phyloP scores from a whole-genome alignment of 2,888 invertebrate genomes.

The Ischnus inquisitorius region DNA sequence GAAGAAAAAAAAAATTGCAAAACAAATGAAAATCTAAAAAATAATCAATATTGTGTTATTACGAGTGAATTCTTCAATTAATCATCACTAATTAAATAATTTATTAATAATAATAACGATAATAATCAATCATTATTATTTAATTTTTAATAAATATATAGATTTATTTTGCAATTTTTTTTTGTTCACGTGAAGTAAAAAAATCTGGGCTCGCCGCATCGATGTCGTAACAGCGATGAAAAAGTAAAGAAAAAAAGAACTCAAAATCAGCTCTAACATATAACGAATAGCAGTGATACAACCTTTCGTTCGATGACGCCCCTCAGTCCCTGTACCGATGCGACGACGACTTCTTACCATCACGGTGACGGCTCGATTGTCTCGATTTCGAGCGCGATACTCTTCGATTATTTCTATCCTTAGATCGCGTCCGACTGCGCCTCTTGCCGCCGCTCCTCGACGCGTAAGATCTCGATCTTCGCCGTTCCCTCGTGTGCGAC shows the following conservation, averaged over 20 bases:
- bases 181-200: not conserved
- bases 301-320: constrained; percentile 71
- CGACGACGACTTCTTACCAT: constrained; percentile 83
- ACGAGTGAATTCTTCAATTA: no score
- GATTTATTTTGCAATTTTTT: no score
- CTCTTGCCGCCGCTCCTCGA: constrained; percentile 72
- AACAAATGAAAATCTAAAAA: no score
- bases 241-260: constrained; percentile 22
- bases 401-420: constrained; percentile 74
- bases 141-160: no score
- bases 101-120: no score
- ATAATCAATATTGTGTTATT: no score
- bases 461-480: constrained; percentile 79
- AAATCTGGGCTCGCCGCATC: not conserved
- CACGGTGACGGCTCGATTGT: constrained; percentile 79
- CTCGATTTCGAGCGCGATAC: constrained; percentile 79
- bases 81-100: no score
- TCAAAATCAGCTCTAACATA: constrained; percentile 34
- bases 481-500: constrained; percentile 73
- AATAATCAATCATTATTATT: no score
- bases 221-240: not conserved
- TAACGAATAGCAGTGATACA: constrained; percentile 69
- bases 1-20: no score
- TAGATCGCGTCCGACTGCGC: constrained; percentile 76
- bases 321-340: constrained; percentile 84